phyloP scores from a whole-genome alignment of 2,797 vertebrate species.

The Bucorvus abyssinicus region DNA sequence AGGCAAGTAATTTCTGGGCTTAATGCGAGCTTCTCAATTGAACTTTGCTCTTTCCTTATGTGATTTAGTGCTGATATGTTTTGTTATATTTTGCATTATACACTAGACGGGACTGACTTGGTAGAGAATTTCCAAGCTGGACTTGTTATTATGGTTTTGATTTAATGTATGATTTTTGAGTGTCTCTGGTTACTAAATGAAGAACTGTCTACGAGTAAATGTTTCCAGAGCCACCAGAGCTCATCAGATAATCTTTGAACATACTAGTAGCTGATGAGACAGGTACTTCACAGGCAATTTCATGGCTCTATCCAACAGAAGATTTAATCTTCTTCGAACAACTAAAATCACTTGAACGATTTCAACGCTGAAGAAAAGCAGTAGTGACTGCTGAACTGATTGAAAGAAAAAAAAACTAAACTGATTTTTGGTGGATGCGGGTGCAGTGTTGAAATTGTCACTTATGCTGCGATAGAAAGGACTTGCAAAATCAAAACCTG shows the following conservation, averaged over 20 bases:
- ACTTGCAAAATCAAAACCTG: background rate
- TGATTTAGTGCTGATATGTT: background rate
- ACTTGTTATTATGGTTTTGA: background rate
- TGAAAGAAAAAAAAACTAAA: background rate
- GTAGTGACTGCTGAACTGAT: background rate
- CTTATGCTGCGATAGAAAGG: background rate
- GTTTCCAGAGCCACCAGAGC: background rate
- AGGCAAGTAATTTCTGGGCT: background rate
- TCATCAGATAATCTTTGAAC: background rate
- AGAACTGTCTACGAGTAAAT: background rate
- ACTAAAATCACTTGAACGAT: background rate
- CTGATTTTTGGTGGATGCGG: background rate
- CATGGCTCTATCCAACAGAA: background rate
- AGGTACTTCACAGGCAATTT: background rate
- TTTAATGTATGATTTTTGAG: background rate
- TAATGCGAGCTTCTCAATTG: fast-evolving
- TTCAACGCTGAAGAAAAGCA: background rate
- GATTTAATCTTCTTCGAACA: background rate
- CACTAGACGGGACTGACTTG: background rate
- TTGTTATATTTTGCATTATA: background rate
- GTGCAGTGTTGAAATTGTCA: background rate
- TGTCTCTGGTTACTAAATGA: background rate
- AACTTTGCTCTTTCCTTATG: background rate
- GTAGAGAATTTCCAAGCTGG: background rate
- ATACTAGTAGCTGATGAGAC: background rate